Evolutionary conservation across 2,113 vertebrate genomes (phyloP).

Genomic region (Silurus glanis): DNA sequence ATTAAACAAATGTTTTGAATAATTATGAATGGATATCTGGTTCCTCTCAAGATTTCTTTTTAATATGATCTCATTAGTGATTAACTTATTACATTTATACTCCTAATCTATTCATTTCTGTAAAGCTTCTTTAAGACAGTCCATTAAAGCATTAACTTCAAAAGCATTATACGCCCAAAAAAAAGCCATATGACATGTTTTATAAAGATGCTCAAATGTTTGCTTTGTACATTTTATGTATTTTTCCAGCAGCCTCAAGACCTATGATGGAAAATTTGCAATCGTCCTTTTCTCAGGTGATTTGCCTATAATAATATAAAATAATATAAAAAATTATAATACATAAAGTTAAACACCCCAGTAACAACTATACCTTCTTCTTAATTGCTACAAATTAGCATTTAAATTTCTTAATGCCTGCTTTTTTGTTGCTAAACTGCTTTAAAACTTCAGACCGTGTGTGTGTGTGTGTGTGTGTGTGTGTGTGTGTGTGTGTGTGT

Average conservation of each 20-base stretch:
- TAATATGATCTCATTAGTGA: too few relatives aligned
- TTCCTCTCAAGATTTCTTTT: too few relatives aligned
- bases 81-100: too few relatives aligned
- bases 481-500: too few relatives aligned
- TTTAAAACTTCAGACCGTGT: background rate
- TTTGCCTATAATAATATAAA: too few relatives aligned
- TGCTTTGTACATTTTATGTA: background rate
- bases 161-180: too few relatives aligned
- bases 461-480: too few relatives aligned
- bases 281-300: constrained; percentile 20
- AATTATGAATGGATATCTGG: too few relatives aligned
- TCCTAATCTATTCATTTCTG: too few relatives aligned
- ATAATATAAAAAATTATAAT: background rate
- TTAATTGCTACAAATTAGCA: background rate
- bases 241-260: constrained; percentile 7
- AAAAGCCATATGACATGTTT: background rate
- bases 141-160: too few relatives aligned
- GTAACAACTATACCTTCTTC: background rate
- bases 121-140: too few relatives aligned
- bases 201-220: background rate
- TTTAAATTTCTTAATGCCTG: background rate
- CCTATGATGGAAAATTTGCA: constrained; percentile 8
- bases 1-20: too few relatives aligned
- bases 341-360: background rate
- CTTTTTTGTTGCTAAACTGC: background rate